Base-by-base conservation (phyloP, 2,797 vertebrate genomes). In the Sebastes nivosus region DNA sequence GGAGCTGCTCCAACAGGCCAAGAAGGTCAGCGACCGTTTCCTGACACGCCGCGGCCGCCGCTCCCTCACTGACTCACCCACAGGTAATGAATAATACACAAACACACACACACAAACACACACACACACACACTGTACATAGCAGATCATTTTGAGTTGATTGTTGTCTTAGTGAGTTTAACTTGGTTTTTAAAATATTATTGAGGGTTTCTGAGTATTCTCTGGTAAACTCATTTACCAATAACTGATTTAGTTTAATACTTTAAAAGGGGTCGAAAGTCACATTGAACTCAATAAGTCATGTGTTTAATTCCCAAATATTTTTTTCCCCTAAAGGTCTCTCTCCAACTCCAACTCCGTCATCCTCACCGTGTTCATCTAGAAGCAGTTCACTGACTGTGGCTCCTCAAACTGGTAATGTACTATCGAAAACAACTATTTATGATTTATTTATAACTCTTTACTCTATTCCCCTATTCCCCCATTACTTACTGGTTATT, bases 1-100 rank as follows among this genome's bases (percentile, higher is more conserved):
- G 82, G 97, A 99, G 27, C 95, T 99, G 64, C 94, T 99, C 50
- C 97, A 99, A 91, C 97, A 99, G 94, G 98, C 98, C 72, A 99
- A 98, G 94, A 97, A 94, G 91, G 98, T 97, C 92, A 99, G 97
- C 0, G 98, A 99, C 87, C 96, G 96, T 34, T 99, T 99, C 90
- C 94, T 99, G 72, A 96, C 93, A 6, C 97, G 98, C 13, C 96
- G 98, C 1, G 98, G 98, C 22, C 97, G 98, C 9, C 96, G 97
- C 66, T 99, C 98, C 93, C 95, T 97, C 22, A 88, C 95, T 0
- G 98, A 98, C 0, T 97, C 97, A 2, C 97, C 97, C 9, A 95
- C 97, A 95, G 97, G 98, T 92, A 94, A 32, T 3, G 1, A 9
- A 32, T 0, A 4, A 66, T 20, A 81, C n/a, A 66, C 12, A 50